phyloP scores from a whole-genome alignment of 2,888 invertebrate genomes.

The Pycnomerus fuliginosus region DNA sequence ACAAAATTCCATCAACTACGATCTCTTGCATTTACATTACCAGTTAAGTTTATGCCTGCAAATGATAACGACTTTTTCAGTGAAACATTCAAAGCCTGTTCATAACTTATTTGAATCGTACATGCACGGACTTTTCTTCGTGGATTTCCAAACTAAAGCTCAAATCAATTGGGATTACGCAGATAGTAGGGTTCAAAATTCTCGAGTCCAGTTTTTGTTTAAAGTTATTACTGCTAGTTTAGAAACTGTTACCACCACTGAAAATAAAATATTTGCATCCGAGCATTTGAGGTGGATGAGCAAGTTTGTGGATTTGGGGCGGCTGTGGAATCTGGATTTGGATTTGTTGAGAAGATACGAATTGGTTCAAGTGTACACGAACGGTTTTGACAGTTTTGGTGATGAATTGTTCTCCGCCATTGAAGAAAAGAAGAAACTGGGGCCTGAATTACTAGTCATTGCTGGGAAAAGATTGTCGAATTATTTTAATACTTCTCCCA shows the following conservation, averaged over 20 bases:
- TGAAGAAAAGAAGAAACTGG: conserved; percentile 68
- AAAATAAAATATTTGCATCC: conserved; percentile 54
- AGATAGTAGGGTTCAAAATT: conserved; percentile 67
- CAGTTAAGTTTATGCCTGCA: conserved; percentile 76
- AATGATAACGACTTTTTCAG: conserved; percentile 75
- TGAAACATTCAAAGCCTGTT: conserved; percentile 72
- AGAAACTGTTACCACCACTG: conserved; percentile 67
- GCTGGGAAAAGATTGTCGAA: conserved; percentile 79
- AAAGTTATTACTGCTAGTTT: conserved; percentile 73
- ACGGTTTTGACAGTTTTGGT: conserved; percentile 63
- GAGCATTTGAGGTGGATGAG: conserved; percentile 69
- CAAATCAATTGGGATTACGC: conserved; percentile 63
- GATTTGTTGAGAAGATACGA: conserved; percentile 76
- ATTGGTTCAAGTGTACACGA: conserved; percentile 62
- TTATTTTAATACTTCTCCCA: conserved; percentile 60
- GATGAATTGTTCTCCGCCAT: conserved; percentile 66
- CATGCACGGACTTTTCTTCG: conserved; percentile 60
- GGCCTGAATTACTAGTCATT: conserved; percentile 72
- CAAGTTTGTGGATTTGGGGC: conserved; percentile 68
- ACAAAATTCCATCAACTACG: conserved; percentile 72
- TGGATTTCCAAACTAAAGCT: conserved; percentile 47
- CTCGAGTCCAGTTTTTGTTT: conserved; percentile 71
- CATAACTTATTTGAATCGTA: conserved; percentile 77
- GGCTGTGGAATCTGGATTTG: conserved; percentile 67
- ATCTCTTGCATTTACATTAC: conserved; percentile 76